Evolutionary conservation across 1,140 invertebrate genomes (phyloP), one percentile per base, ranked within the genome.

Genomic region (Bombus waltoni): DNA sequence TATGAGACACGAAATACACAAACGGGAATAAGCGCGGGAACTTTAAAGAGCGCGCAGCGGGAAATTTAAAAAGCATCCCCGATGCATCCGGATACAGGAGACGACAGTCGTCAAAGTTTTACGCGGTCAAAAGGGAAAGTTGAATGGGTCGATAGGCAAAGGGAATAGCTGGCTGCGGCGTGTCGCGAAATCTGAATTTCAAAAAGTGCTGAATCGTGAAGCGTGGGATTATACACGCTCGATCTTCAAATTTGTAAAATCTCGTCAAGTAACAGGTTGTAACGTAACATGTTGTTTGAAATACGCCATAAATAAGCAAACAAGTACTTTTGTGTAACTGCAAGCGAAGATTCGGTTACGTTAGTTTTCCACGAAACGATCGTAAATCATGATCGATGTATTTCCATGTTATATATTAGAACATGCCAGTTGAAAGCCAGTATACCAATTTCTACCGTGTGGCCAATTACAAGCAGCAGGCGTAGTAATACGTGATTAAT

Each of bases 81-180:
- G 13, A 32, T 13, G 62, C 18, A 35, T 53, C 0, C n/a, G 25
- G 9, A 25, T 13, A 18, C 1, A 22, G 15, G n/a, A 32, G 28
- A 40, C 73, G 73, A 75, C 22, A 38, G 47, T 57, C 57, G 38
- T 53, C 32, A 35, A 38, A 2, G 18, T 47, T 53, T 74, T 32
- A 28, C 47, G 11, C 35, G 73, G 57, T 57, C 47, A 38, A 75
- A 75, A 75, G 73, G 32, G 73, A 57, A 57, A 75, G 32, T 28
- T 57, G 73, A 75, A 75, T 28, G 73, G 15, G 32, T 15, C 32
- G 32, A 75, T 75, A 38, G 42, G 44, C 35, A 53, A 57, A 57
- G 47, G 22, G 25, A 57, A 47, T 40, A 47, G 47, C 47, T 47
- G 15, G 15, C 47, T 47, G 15, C 6, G 22, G 25, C 57, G 4